Conservation (phyloP, 2,797 vertebrate species). For the Rhynchonycteris naso region DNA sequence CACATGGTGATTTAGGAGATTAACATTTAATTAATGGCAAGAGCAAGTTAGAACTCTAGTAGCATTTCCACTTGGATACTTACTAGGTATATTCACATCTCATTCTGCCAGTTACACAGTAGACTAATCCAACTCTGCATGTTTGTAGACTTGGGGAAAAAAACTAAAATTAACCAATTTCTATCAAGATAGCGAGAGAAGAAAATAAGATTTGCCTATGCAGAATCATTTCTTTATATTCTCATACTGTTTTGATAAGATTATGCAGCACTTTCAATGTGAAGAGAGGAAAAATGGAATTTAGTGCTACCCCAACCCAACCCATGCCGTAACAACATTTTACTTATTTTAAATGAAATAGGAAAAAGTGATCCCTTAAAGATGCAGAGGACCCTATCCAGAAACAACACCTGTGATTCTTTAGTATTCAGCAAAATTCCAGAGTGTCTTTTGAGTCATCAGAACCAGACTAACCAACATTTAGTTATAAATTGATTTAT, state of each 20-base stretch:
- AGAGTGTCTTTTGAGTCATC: background rate
- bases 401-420: background rate
- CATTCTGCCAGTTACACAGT: background rate
- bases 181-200: background rate
- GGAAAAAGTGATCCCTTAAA: background rate
- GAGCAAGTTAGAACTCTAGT: background rate
- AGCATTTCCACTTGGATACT: background rate
- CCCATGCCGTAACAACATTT: background rate
- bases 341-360: background rate
- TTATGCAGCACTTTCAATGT: background rate
- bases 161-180: background rate
- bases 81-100: background rate
- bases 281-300: background rate
- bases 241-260: background rate
- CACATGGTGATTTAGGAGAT: background rate
- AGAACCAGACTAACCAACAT: background rate
- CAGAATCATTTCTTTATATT: background rate
- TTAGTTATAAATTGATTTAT: background rate
- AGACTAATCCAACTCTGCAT: background rate
- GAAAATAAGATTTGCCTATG: background rate
- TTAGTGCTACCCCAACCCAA: background rate
- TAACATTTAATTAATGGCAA: background rate
- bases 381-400: background rate
- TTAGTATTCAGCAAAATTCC: background rate
- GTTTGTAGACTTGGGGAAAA: background rate